phyloP scores from a whole-genome alignment of 2,888 invertebrate genomes.

The Agrilus cyanescens region DNA sequence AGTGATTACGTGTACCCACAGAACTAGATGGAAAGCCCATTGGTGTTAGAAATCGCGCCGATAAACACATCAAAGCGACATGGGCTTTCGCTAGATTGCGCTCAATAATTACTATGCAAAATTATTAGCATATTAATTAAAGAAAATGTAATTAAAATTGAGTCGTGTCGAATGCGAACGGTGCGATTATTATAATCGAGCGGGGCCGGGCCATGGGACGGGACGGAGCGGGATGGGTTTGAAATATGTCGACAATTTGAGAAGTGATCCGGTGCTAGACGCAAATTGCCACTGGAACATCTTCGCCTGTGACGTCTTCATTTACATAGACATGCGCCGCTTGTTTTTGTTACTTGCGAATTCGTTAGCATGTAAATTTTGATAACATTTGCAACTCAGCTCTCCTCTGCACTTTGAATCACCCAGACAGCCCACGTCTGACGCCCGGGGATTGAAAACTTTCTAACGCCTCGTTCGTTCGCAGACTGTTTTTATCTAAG shows the following conservation, averaged over 20 bases:
- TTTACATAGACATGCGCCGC: conserved; percentile 32
- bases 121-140: conserved; percentile 43
- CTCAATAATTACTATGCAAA: conserved; percentile 42
- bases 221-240: conserved; percentile 18
- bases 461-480: too few species aligned
- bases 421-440: too few species aligned
- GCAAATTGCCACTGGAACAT: conserved; percentile 33
- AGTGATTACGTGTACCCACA: too few species aligned
- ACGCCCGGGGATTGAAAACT: too few species aligned
- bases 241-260: conserved; percentile 30
- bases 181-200: conserved; percentile 33
- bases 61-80: conserved; percentile 38
- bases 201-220: conserved; percentile 11
- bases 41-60: conserved; percentile 14
- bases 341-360: conserved; percentile 32
- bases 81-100: conserved; percentile 37
- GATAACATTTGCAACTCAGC: conserved; percentile 10
- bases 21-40: background rate
- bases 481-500: too few species aligned
- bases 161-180: conserved; percentile 36
- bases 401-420: too few species aligned
- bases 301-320: conserved; percentile 30
- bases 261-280: conserved; percentile 33
- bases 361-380: conserved; percentile 30
- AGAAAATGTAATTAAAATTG: conserved; percentile 42